Base-by-base conservation (phyloP, 2,888 invertebrate species). In the Leptopilina myrica region DNA sequence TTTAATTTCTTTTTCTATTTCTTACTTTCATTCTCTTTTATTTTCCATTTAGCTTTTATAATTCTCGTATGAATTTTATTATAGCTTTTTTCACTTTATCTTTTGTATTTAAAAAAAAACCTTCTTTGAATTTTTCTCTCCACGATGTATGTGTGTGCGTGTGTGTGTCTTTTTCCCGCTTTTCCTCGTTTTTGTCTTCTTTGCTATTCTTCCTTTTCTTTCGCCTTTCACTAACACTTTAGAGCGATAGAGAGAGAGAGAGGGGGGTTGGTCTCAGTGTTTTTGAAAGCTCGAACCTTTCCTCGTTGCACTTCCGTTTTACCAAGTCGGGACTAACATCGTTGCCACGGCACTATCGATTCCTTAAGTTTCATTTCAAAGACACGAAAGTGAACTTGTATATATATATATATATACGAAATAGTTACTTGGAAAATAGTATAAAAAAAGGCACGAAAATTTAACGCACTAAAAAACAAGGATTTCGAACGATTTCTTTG, bases 301-400 rank as follows among this genome's bases (percentile, higher is more conserved):
- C 33, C 62, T 64, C 20, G 67, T 14, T 64, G 7, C 43, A 67
- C 46, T 79, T 67, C 20, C 40, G 77, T 77, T 76, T 78, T 69
- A 78, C 83, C 82, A 82, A 83, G 85, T 85, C 83, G 84, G 43
- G 87, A 77, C 77, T 80, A 87, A 86, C 86, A 84, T 86, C 85
- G 89, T 89, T 89, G 87, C 89, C 88, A 89, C 88, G 88, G 88
- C 88, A 89, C 88, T 89, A 89, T 89, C 88, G 89, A 89, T 89
- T 81, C 76, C 76, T 67, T 43, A 43, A 81, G 64, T 80, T 67
- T 15, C 56, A 56, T 49, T 49, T 78, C 75, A 76, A 53, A 59
- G 67, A 76, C 79, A 69, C 69, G 59, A 78, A 66, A 73, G 8
- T 62, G 20, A 75, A 78, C 49, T 49, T 49, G 49, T 49, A 12